Evolutionary conservation across 2,113 vertebrate genomes (phyloP).

Genomic region (Odocoileus virginianus): DNA sequence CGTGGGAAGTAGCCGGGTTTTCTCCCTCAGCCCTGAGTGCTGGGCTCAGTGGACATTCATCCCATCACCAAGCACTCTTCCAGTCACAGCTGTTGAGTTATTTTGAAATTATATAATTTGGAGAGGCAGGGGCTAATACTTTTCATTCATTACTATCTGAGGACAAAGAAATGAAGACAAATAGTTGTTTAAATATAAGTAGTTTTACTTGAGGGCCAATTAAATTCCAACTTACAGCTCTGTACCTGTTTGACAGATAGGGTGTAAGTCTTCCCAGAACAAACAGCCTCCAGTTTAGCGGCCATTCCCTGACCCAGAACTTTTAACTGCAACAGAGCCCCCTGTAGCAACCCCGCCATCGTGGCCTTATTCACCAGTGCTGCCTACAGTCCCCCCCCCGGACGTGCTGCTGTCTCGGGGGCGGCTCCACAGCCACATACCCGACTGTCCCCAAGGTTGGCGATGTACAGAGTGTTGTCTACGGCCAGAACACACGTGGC

Average conservation of each 20-base stretch:
- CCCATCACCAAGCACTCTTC: not conserved
- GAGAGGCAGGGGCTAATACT: not conserved
- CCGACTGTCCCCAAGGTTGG: conserved; percentile 97
- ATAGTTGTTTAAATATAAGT: not conserved
- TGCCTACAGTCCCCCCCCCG: not conserved
- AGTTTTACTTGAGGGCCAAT: not conserved
- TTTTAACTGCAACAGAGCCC: not conserved
- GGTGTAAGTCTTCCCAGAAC: not conserved
- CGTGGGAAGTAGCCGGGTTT: not conserved
- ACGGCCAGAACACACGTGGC: conserved; percentile 94
- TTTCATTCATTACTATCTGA: not conserved
- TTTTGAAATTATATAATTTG: not conserved
- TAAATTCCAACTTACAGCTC: not conserved
- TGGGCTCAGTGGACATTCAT: not conserved
- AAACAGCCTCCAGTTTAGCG: not conserved
- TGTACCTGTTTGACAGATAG: not conserved
- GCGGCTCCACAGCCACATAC: conserved; percentile 75
- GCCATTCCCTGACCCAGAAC: not conserved
- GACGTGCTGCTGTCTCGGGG: not conserved
- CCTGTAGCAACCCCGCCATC: not conserved
- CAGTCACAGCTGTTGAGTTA: not conserved
- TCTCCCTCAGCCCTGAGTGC: not conserved
- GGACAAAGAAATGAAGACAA: not conserved
- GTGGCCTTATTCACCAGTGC: not conserved
- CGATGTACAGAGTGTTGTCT: conserved; percentile 91